phyloP scores from a whole-genome alignment of 2,113 vertebrate species.

The Daboia siamensis region DNA sequence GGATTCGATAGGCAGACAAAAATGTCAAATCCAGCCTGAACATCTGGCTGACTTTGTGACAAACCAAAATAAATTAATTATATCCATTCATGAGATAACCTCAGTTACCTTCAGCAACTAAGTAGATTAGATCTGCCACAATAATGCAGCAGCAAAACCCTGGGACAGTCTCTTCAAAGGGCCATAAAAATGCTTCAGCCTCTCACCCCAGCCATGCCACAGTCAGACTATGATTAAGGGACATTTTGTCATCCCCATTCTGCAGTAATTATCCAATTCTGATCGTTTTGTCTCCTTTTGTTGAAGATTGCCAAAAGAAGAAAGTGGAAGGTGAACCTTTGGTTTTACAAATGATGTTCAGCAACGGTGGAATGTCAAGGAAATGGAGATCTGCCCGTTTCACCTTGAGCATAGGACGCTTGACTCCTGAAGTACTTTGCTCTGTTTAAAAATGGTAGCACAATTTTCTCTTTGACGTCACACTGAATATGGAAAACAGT shows the following conservation, averaged over 20 bases:
- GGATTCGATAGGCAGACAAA: no score
- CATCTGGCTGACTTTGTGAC: no score
- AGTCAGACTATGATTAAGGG: constrained; percentile 26
- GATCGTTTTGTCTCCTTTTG: constrained; percentile 4
- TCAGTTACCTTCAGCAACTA: rapidly evolving
- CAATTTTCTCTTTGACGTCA: not conserved
- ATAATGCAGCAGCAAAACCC: not conserved
- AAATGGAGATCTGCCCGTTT: not conserved
- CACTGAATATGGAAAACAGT: not conserved
- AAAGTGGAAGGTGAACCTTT: not conserved
- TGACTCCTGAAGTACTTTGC: not conserved
- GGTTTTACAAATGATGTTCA: not conserved
- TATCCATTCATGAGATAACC: no score
- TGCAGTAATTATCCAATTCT: constrained; percentile 38
- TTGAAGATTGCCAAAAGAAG: not conserved
- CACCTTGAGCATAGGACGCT: not conserved
- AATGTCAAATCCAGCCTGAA: no score
- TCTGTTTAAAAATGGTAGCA: not conserved
- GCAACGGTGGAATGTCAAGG: not conserved
- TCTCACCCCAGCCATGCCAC: not conserved
- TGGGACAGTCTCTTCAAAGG: rapidly evolving
- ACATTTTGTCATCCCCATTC: constrained; percentile 19
- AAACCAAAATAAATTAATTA: no score
- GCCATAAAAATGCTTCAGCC: not conserved
- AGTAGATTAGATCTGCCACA: rapidly evolving